These are phyloP conservation scores for Megatriorchis doriae DNA, from an alignment of 2,113 vertebrate species.

Conservation along the genomic window DNA sequence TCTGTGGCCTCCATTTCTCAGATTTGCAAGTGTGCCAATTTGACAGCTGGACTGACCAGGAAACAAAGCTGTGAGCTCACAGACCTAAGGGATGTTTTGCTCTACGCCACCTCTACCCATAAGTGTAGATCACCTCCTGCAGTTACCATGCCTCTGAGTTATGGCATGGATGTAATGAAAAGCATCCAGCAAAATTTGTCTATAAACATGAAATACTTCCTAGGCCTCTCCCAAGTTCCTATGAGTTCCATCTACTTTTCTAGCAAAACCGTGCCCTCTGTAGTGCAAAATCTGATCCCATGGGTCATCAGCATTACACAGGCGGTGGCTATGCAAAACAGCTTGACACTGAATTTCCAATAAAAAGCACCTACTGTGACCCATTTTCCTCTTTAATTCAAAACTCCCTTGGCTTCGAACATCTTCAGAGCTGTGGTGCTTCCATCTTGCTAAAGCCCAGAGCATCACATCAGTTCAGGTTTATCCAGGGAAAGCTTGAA, in stretches of 20 bases:
- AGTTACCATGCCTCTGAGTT: background rate
- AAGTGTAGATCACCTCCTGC: background rate
- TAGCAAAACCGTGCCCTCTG: background rate
- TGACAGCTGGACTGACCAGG: background rate
- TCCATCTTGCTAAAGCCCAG: background rate
- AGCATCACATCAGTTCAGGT: background rate
- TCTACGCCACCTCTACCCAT: background rate
- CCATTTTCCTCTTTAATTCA: background rate
- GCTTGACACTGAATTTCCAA: background rate
- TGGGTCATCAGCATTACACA: background rate
- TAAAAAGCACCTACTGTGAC: background rate
- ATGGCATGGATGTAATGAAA: background rate
- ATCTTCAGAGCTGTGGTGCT: background rate
- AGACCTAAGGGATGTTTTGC: background rate
- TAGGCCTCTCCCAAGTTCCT: background rate
- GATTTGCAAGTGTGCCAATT: background rate
- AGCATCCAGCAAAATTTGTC: background rate
- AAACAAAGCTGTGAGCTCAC: background rate
- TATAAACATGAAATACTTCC: background rate
- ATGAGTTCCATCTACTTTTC: background rate
- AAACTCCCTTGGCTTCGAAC: background rate
- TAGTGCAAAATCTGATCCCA: background rate
- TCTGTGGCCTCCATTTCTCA: background rate
- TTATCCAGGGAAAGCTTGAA: background rate
- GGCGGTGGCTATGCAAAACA: background rate